Conservation (phyloP, 2,113 vertebrate genomes). For the Triplophysa siluroides region DNA sequence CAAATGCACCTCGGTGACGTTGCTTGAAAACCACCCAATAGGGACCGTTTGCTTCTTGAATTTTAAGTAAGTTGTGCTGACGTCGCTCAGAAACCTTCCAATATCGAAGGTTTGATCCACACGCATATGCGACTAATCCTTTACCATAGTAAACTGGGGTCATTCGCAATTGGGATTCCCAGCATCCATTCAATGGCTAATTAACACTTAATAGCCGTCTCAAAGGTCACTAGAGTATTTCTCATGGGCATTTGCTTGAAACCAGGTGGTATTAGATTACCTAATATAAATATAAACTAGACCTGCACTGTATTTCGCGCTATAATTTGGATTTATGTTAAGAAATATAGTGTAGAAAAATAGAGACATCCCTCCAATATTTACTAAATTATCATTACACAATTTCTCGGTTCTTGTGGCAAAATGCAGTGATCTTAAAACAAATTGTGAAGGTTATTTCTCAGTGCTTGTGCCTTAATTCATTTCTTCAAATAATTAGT, state of each 20-base stretch:
- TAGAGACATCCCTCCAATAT: neutral
- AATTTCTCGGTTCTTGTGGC: too few species aligned
- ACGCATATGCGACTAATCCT: neutral
- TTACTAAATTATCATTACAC: neutral
- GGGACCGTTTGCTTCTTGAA: neutral
- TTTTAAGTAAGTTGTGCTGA: neutral
- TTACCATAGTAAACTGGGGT: neutral
- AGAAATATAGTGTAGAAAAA: neutral
- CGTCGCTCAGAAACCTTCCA: neutral
- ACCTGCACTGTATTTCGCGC: neutral
- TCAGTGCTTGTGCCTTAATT: too few species aligned
- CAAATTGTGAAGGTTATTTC: too few species aligned
- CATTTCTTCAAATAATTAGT: too few species aligned
- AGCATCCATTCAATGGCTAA: slow-evolving; percentile 17
- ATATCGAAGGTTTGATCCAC: neutral
- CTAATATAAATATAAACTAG: neutral
- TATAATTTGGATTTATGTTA: neutral
- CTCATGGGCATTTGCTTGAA: neutral
- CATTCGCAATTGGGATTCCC: neutral
- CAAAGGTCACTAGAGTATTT: slow-evolving; percentile 24
- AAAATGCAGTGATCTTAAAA: too few species aligned
- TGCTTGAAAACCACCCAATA: neutral
- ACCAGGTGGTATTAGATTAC: neutral
- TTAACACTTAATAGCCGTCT: slow-evolving; percentile 28
- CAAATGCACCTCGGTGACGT: neutral